These are phyloP conservation scores for Polymixis lichenea DNA, from an alignment of 2,888 invertebrate genomes.

Conservation along the genomic window DNA sequence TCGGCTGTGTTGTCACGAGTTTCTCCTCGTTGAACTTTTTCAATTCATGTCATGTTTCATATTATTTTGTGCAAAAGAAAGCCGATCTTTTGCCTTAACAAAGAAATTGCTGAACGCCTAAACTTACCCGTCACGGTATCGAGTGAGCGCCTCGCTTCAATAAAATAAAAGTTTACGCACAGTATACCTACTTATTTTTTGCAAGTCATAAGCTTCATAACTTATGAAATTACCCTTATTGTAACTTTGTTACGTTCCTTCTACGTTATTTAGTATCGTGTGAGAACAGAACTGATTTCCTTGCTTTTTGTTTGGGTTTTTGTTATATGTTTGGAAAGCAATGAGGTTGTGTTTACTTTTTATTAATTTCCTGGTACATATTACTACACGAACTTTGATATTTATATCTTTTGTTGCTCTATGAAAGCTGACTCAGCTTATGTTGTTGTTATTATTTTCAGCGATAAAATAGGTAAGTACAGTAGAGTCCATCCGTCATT, in stretches of 20 bases:
- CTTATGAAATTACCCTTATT: slow-evolving; percentile 63
- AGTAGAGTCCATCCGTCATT: too few relatives aligned
- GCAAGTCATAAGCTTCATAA: slow-evolving; percentile 69
- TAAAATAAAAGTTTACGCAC: slow-evolving; percentile 78
- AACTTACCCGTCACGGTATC: slow-evolving; percentile 75
- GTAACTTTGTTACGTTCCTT: slow-evolving; percentile 58
- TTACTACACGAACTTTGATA: background rate
- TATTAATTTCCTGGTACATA: slow-evolving; percentile 17
- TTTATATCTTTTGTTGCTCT: background rate
- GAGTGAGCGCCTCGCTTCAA: slow-evolving; percentile 71
- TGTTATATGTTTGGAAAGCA: slow-evolving; percentile 28
- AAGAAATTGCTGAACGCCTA: slow-evolving; percentile 76
- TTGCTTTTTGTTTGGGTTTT: slow-evolving; percentile 37
- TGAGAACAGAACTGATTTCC: slow-evolving; percentile 39
- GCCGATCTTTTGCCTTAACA: slow-evolving; percentile 79
- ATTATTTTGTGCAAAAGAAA: slow-evolving; percentile 81
- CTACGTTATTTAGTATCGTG: slow-evolving; percentile 37
- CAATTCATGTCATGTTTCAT: slow-evolving; percentile 84
- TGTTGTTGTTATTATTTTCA: slow-evolving; percentile 6
- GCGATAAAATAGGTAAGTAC: background rate
- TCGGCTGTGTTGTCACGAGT: slow-evolving; percentile 72
- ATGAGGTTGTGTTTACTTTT: slow-evolving; percentile 22
- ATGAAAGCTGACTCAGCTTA: background rate
- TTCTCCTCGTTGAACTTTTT: slow-evolving; percentile 80
- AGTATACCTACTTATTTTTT: slow-evolving; percentile 67